A percentile compares a stretch with the other conserved stretches of the same genome.
phyloP scores from a whole-genome alignment of 2,797 vertebrate species.

The Champsocephalus esox region DNA sequence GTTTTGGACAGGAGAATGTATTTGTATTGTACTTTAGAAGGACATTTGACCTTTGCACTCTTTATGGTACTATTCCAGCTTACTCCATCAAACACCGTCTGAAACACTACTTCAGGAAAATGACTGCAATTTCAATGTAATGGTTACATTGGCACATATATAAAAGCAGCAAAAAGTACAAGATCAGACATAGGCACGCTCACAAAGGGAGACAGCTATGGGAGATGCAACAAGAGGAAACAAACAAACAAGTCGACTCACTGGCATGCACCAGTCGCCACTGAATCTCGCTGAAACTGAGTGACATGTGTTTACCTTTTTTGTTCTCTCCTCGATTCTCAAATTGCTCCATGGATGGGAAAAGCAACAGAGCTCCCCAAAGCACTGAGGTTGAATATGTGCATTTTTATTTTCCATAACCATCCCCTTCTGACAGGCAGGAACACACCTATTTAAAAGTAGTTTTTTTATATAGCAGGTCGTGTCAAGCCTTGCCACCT shows the following conservation, averaged over 20 bases:
- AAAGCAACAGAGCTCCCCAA: slow-evolving; percentile 58
- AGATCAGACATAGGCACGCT: slow-evolving; percentile 7
- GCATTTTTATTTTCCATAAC: slow-evolving; percentile 75
- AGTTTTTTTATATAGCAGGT: slow-evolving; percentile 15
- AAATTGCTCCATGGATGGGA: slow-evolving; percentile 72
- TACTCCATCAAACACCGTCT: no score
- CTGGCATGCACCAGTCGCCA: slow-evolving; percentile 55
- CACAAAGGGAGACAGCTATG: slow-evolving; percentile 17
- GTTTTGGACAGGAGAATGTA: neutral
- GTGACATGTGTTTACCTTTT: slow-evolving; percentile 76
- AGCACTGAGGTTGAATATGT: slow-evolving; percentile 73
- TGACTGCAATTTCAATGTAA: slow-evolving; percentile 11
- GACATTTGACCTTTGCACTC: neutral
- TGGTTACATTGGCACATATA: neutral
- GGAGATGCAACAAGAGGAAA: slow-evolving; percentile 31
- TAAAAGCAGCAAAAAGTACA: slow-evolving; percentile 1
- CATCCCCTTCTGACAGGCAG: slow-evolving; percentile 62
- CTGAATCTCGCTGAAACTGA: slow-evolving; percentile 59
- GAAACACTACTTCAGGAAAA: slow-evolving; percentile 16
- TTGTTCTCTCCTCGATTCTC: slow-evolving; percentile 59
- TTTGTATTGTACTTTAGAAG: neutral
- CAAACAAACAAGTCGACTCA: slow-evolving; percentile 42
- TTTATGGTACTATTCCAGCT: neutral
- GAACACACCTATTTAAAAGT: slow-evolving; percentile 46
- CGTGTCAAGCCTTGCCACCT: slow-evolving; percentile 36